Base-by-base conservation (phyloP, 2,888 invertebrate genomes). In the Parnassius mnemosyne region DNA sequence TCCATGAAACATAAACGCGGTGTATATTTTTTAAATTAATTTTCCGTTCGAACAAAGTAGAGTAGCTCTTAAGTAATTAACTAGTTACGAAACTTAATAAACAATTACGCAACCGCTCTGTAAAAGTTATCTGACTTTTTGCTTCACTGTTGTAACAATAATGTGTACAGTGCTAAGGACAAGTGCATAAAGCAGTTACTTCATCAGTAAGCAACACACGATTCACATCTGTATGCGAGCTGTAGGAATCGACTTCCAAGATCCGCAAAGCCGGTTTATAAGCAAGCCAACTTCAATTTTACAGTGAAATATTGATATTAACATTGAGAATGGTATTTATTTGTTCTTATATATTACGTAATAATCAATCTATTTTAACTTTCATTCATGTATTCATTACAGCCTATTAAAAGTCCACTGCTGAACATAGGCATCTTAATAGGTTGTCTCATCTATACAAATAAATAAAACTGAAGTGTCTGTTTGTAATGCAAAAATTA, bases 231-330 rank as follows among this genome's bases (percentile, higher is more conserved):
- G 63, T 60, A 64, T 64, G 63, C 63, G 60, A 64, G 49, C 56
- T 64, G 53, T 49, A 60, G 56, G 57, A 64, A 60, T 64, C 63
- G 63, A 64, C 60, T 60, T 64, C 63, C 60, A 64, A 64, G 63
- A 64, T 64, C 63, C 60, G 60, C 63, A 60, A 60, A 64, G 63
- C 63, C 63, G 63, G 63, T 64, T 64, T 60, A 60, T 60, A 57
- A 57, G 60, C 57, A 53, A 64, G 47, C 60, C 60, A 56, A 47
- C 43, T 44, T 60, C 57, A 57, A 53, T 53, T 56, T 20, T 49
- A 42, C 49, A 50, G 53, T 47, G 53, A 60, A 56, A 64, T 64
- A 63, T 63, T 59, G 46, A 25, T 47, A 42, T 41, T 52, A 57
- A 59, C 53, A 55, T 59, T 43, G 46, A 50, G 52, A 60, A 53